Evolutionary conservation across 1,140 invertebrate species (phyloP).

Genomic region (Leguminivora glycinivorella): DNA sequence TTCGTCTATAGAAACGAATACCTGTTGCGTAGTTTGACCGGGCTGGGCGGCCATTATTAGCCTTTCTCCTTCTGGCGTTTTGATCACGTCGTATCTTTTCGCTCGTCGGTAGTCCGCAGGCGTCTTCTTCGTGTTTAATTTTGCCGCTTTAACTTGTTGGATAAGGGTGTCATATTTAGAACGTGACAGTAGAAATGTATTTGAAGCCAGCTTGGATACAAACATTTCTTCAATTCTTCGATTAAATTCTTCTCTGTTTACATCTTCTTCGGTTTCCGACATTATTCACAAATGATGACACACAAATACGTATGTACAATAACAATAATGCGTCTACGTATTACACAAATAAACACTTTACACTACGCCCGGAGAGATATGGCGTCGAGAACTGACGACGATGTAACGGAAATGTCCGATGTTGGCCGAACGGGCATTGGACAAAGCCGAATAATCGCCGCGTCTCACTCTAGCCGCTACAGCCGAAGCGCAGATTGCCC

Average conservation of each 20-base stretch:
- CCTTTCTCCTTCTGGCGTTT: constrained; percentile 45
- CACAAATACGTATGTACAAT: neutral
- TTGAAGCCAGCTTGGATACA: constrained; percentile 35
- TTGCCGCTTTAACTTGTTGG: constrained; percentile 44
- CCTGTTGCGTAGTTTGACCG: constrained; percentile 37
- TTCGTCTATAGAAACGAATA: constrained; percentile 47
- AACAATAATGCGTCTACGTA: neutral
- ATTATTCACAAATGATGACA: neutral
- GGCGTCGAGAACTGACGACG: neutral
- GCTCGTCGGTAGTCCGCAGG: constrained; percentile 44
- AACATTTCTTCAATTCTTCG: constrained; percentile 41
- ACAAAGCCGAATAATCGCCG: constrained; percentile 36
- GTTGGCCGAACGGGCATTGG: constrained; percentile 34
- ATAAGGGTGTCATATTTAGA: constrained; percentile 43
- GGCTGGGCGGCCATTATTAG: constrained; percentile 31
- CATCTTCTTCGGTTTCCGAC: constrained; percentile 31
- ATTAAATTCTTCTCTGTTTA: constrained; percentile 51
- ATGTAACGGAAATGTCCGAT: constrained; percentile 35
- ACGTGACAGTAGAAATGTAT: constrained; percentile 40
- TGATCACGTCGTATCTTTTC: constrained; percentile 46
- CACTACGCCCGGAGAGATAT: neutral
- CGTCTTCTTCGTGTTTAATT: constrained; percentile 40
- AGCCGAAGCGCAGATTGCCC: constrained; percentile 33
- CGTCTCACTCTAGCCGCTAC: neutral
- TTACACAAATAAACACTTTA: neutral